These are phyloP conservation scores for Augiades crinisus DNA, from an alignment of 2,888 invertebrate genomes.

Conservation along the genomic window DNA sequence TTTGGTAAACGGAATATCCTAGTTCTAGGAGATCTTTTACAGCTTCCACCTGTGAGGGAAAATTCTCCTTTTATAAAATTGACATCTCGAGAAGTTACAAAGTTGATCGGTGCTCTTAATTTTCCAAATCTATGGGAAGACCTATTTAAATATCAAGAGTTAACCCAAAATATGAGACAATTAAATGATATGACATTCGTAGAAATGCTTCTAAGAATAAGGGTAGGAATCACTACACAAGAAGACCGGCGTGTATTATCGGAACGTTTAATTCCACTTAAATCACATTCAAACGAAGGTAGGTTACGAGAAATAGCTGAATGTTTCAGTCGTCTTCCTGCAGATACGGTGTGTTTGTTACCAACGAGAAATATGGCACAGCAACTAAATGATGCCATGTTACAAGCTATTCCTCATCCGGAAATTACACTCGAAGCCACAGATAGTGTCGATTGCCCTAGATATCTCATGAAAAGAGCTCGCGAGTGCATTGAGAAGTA, in stretches of 20 bases:
- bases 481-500: constrained; percentile 16
- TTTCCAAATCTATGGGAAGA: constrained; percentile 36
- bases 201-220: constrained; percentile 41
- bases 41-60: constrained; percentile 42
- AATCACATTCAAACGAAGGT: too few relatives aligned
- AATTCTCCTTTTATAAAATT: constrained; percentile 39
- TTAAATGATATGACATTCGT: constrained; percentile 35
- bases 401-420: background rate
- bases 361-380: too few relatives aligned
- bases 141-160: constrained; percentile 33
- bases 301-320: too few relatives aligned
- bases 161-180: constrained; percentile 27
- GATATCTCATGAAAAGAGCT: too few relatives aligned
- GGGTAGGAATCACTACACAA: constrained; percentile 29
- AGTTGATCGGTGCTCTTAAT: constrained; percentile 35
- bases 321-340: too few relatives aligned
- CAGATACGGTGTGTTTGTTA: too few relatives aligned
- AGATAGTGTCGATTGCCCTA: background rate
- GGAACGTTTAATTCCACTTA: too few relatives aligned
- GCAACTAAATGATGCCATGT: too few relatives aligned
- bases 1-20: constrained; percentile 41
- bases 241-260: too few relatives aligned
- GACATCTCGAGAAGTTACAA: constrained; percentile 34
- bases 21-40: constrained; percentile 44
- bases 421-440: background rate